phyloP scores from a whole-genome alignment of 2,113 vertebrate genomes.

The Aramus guarauna region DNA sequence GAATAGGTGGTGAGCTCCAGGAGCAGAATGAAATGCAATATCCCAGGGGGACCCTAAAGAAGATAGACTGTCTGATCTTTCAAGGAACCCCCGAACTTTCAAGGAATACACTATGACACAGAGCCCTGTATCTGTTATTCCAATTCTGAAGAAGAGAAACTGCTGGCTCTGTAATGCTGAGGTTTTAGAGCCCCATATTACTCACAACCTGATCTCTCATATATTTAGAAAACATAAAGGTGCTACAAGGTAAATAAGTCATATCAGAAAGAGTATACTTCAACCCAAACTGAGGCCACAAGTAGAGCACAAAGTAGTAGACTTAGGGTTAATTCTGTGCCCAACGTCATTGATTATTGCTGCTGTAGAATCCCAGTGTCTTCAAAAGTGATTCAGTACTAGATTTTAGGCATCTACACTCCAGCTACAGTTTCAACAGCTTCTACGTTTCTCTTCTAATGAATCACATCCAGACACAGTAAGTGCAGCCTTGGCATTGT shows the following conservation, averaged over 20 bases:
- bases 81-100: not conserved
- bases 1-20: not conserved
- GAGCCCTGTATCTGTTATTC: not conserved
- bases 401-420: not conserved
- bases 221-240: not conserved
- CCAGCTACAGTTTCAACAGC: not conserved
- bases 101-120: not conserved
- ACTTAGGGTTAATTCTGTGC: not conserved
- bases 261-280: not conserved
- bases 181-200: not conserved
- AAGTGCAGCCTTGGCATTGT: not conserved
- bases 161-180: not conserved
- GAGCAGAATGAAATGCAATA: not conserved
- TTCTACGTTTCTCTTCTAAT: not conserved
- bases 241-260: not conserved
- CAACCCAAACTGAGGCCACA: not conserved
- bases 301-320: not conserved
- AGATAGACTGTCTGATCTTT: not conserved
- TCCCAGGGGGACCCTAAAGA: not conserved
- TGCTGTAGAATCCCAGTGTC: not conserved
- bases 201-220: not conserved
- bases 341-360: not conserved
- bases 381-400: not conserved
- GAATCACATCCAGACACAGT: not conserved
- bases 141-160: not conserved